phyloP scores from a whole-genome alignment of 2,113 vertebrate genomes.

The Xyliphius kryptos region DNA sequence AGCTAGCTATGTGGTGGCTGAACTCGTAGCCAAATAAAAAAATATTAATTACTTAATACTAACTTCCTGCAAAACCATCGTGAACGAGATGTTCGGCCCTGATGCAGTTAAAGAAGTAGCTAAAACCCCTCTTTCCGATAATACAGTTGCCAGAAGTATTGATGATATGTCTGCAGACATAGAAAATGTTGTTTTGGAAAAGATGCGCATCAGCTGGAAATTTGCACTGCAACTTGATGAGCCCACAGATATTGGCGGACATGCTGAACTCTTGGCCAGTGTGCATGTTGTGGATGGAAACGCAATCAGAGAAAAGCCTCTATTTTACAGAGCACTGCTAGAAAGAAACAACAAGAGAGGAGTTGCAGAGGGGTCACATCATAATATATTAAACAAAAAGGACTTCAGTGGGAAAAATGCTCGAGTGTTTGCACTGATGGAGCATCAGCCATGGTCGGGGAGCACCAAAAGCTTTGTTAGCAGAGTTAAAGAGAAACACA shows the following conservation, averaged over 20 bases:
- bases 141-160: too few species aligned
- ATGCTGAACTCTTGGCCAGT: constrained; percentile 17
- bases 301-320: too few species aligned
- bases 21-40: constrained; percentile 24
- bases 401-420: too few species aligned
- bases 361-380: too few species aligned
- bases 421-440: too few species aligned
- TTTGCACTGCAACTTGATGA: too few species aligned
- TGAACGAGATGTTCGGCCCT: neutral
- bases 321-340: constrained; percentile 24
- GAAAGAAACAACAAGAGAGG: constrained; percentile 3
- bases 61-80: constrained; percentile 8
- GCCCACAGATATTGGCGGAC: constrained; percentile 16
- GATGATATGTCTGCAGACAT: constrained; percentile 35
- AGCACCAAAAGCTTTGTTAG: too few species aligned
- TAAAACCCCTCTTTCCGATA: constrained; percentile 19
- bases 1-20: constrained; percentile 15
- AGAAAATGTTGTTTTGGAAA: constrained; percentile 14
- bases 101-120: constrained; percentile 4
- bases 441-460: too few species aligned
- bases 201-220: constrained; percentile 14
- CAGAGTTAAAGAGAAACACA: too few species aligned
- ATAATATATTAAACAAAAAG: too few species aligned
- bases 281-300: constrained; percentile 20
- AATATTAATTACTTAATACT: constrained; percentile 14